Base-by-base conservation (phyloP, 2,113 vertebrate genomes). In the Mormyrus lacerda region DNA sequence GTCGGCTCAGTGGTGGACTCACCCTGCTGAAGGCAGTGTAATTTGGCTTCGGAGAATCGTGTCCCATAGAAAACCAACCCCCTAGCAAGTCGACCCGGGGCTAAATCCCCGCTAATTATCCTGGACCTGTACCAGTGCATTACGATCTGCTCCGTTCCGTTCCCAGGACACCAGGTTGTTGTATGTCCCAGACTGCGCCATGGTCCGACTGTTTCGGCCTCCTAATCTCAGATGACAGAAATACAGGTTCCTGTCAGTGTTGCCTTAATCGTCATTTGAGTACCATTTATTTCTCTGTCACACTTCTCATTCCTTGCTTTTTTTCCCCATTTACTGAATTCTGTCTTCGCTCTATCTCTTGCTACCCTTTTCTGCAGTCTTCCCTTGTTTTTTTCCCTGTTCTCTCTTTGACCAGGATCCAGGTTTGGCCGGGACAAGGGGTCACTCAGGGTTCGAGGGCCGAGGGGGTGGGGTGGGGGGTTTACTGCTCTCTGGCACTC, bases 401-500 rank as follows among this genome's bases (percentile, higher is more conserved):
- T 91, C 87, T 91, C 86, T 90, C 39, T 90, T 58, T 89, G 90
- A 90, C 85, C 65, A 90, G 47, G 48, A 42, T 88, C 39, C 73
- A 58, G 39, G 44, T 47, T 65, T 91, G 65, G 50, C 35, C 9
- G 31, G 42, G 88, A 87, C 9, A 15, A 51, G 90, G 88, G 89
- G 90, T 94, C 87, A 90, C 65, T 88, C 27, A 89, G 82, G 83
- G 79, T 90, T 92, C 86, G 87, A 69, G 85, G 85, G 44, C 88
- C 1, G 10, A 35, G 61, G 9, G 61, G 9, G n/a, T 6, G 21
- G 55, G 8, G 21, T 24, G 9, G n/a, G 58, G 73, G 90, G 48
- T 89, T 93, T 91, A 89, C 83, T 88, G 87, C 88, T 85, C 88
- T 89, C 88, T 91, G 83, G 90, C 92, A 91, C 42, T 92, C 4